Evolutionary conservation across 1,140 invertebrate species (phyloP), one percentile per base, ranked within the genome.

Genomic region (Chironomus striatipennis): DNA sequence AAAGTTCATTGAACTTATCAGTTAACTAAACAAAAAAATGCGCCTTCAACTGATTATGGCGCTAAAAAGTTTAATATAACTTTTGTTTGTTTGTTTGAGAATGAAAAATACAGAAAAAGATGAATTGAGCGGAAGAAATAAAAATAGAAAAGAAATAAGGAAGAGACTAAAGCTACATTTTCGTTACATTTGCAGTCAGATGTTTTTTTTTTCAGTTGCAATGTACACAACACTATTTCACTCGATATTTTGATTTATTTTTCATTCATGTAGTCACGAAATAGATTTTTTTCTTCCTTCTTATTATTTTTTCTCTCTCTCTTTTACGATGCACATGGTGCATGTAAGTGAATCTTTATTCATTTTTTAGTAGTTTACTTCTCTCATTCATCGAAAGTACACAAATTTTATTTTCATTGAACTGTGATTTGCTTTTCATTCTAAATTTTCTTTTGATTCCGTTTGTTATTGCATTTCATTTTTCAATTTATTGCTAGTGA

Each of bases 101-200:
- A 57, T 57, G 15, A 57, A 57, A 5, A 57, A 57, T 15, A 57
- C n/a, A 57, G 47, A 5, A n/a, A 57, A 57, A n/a, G 47, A 57
- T 57, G 47, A 57, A 57, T 57, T 57, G 47, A 57, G 47, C 47
- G 47, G 47, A 57, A 57, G 47, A 57, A 57, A 57, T 57, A 57
- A 57, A 57, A 57, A 57, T 57, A 57, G 47, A 57, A 57, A 10
- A 57, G 12, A 57, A 15, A 47, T 2, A 47, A 57, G n/a, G 15
- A 5, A 34, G 24, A 34, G 24, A 34, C 24, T 34, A 34, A 57
- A 57, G n/a, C 47, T 57, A n/a, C 47, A 57, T 57, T 57, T 57
- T 57, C 47, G n/a, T 57, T 57, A 57, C 47, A n/a, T 57, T 57
- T 57, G n/a, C 12, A 57, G 47, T 57, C 47, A 57, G 47, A 57